Evolutionary conservation across 1,140 invertebrate genomes (phyloP).

Genomic region (Drosophila sulfurigaster): DNA sequence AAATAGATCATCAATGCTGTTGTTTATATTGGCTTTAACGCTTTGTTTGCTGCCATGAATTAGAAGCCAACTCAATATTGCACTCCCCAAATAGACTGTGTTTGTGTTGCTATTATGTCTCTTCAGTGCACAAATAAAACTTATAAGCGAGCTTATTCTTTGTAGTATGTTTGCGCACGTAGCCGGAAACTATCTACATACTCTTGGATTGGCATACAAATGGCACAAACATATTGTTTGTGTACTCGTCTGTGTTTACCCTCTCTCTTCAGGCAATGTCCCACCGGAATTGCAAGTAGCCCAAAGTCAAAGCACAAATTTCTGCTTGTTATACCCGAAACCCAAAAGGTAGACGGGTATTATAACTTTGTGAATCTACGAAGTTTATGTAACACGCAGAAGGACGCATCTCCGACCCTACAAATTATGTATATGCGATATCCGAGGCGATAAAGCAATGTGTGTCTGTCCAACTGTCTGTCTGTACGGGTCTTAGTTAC

Average conservation of each 20-base stretch:
- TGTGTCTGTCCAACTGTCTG: no score
- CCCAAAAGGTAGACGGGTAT: no score
- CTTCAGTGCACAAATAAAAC: constrained; percentile 16
- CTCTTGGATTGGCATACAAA: constrained; percentile 46
- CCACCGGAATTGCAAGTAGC: constrained; percentile 66
- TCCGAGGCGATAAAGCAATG: no score
- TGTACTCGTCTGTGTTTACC: constrained; percentile 40
- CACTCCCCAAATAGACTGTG: background rate
- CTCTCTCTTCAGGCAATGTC: constrained; percentile 15
- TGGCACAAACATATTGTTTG: constrained; percentile 63
- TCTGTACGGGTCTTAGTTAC: no score
- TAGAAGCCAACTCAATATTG: background rate
- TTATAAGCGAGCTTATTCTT: constrained; percentile 21
- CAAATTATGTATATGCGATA: no score
- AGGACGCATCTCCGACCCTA: no score
- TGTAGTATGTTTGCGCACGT: constrained; percentile 59
- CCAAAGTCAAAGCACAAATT: constrained; percentile 21
- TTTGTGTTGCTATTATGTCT: background rate
- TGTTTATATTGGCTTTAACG: background rate
- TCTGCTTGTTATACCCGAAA: background rate
- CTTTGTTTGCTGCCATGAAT: background rate
- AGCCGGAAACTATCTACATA: constrained; percentile 46
- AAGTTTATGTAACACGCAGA: no score
- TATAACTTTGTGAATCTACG: no score
- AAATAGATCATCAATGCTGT: constrained; percentile 1